Evolutionary conservation across 2,888 invertebrate species (phyloP), one percentile per base, ranked within the genome.

Genomic region (Eilema depressum): DNA sequence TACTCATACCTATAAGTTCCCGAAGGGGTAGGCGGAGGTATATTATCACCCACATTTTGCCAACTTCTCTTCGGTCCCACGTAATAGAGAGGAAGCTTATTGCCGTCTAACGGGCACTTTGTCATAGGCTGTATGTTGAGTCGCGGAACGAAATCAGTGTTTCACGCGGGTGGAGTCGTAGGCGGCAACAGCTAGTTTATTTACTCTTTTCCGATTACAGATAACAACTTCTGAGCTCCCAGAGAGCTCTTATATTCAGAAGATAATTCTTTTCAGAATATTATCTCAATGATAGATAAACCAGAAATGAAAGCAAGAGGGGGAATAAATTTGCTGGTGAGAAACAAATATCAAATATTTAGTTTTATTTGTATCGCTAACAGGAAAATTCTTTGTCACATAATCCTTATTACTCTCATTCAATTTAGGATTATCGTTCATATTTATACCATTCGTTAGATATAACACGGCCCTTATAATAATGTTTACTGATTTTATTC

Each of bases 371-470:
- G 14, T n/a, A 11, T 26, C 41, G 25, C 17, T 41, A 41, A 41
- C 26, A 26, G 63, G 41, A 26, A 63, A 41, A 63, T 63, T 41
- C 20, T 25, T 41, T 26, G 26, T 63, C 25, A 63, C 25, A 63
- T 63, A 41, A 41, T 63, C 20, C 63, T 7, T 11, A 26, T 63
- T 41, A 41, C 20, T 41, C 41, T 63, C 41, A 63, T 41, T 63
- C 26, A 63, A 26, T 41, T 63, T 63, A 41, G 26, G 25, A 63
- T 17, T 63, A 41, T 41, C 11, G 63, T 12, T 41, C 26, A 11
- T 26, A 41, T 63, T 63, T 23, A 23, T 37, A 3, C 47, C 47
- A 47, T 47, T 53, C 53, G 53, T 20, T 20, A 20, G 20, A 20
- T 17, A 20, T 47, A 47, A 41, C 17, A 41, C 41, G 1, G 12